Evolutionary conservation across 2,113 vertebrate genomes (phyloP).

Genomic region (Laticauda laticaudata): DNA sequence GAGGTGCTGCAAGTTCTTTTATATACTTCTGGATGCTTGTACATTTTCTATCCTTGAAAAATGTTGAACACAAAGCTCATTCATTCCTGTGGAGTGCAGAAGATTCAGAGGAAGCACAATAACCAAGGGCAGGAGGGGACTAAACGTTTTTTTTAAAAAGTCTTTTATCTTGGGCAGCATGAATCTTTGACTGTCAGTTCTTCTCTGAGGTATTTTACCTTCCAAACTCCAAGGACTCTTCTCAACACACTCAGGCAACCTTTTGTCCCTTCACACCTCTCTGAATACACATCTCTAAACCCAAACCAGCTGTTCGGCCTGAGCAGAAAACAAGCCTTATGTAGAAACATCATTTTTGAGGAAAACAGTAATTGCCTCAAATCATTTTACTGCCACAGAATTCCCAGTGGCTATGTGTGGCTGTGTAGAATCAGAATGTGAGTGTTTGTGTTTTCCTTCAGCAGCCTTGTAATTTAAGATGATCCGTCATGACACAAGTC

Average conservation of each 20-base stretch:
- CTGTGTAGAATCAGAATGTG: background rate
- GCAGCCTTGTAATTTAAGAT: conserved; percentile 49
- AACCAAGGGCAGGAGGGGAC: background rate
- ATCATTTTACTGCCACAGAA: conserved; percentile 7
- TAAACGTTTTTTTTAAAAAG: background rate
- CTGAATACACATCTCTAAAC: background rate
- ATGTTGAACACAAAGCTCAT: background rate
- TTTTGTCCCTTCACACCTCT: background rate
- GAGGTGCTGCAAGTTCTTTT: background rate
- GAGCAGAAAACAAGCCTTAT: background rate
- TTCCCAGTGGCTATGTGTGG: conserved; percentile 35
- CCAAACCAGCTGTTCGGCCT: background rate
- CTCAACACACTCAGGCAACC: background rate
- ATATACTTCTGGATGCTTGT: background rate
- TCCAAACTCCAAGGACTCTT: background rate
- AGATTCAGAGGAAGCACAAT: background rate
- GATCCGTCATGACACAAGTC: conserved; percentile 15
- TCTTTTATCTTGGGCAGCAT: background rate
- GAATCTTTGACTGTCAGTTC: background rate
- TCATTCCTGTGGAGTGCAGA: background rate
- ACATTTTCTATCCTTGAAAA: background rate
- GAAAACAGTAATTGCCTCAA: conserved; percentile 11
- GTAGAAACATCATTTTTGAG: conserved; percentile 1
- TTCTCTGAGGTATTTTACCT: background rate
- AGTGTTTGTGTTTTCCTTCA: conserved; percentile 33